Base-by-base conservation (phyloP, 2,797 vertebrate species). In the Poecilia gillii region DNA sequence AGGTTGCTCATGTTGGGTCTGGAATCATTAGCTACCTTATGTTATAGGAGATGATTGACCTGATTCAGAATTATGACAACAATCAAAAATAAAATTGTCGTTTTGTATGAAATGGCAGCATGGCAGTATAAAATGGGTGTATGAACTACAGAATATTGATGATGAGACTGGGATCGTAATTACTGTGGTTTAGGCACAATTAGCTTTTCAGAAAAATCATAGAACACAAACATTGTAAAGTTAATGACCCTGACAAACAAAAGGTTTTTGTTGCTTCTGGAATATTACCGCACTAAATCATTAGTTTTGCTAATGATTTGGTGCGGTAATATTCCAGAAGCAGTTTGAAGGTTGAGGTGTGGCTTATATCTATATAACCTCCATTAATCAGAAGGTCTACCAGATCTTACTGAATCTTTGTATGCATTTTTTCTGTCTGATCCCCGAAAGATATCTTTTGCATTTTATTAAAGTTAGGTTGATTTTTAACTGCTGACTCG, bases 171-270 rank as follows among this genome's bases (percentile, higher is more conserved):
- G 85, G 84, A 86, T 84, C 84, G 75, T 78, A 36, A 76, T 82
- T 0, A 18, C 79, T 73, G 73, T 0, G 2, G 66, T 41, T 89
- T 78, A 73, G 74, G 86, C 70, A 62, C 53, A 57, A 68, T 72
- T 9, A 53, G 7, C 85, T 80, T 79, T 78, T 87, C 83, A 88
- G 70, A 51, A 83, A 85, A 83, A 91, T 91, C 87, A 73, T 55
- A 73, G 85, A 85, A 83, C 86, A 66, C 43, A 57, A 49, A 80
- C 73, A 51, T 25, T 74, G 62, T 81, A 75, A 80, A 83, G 75
- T 75, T 83, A 77, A 76, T 78, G 82, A 76, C 31, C 16, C 20
- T 68, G 72, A 71, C 80, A 75, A 72, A 78, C 16, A 7, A 55
- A 36, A 82, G 73, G 64, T 73, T 80, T 80, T 78, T 39, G 36